Conservation (phyloP, 37 sponge, comb jelly and placozoan genomes). For the Eunapius fragilis region DNA sequence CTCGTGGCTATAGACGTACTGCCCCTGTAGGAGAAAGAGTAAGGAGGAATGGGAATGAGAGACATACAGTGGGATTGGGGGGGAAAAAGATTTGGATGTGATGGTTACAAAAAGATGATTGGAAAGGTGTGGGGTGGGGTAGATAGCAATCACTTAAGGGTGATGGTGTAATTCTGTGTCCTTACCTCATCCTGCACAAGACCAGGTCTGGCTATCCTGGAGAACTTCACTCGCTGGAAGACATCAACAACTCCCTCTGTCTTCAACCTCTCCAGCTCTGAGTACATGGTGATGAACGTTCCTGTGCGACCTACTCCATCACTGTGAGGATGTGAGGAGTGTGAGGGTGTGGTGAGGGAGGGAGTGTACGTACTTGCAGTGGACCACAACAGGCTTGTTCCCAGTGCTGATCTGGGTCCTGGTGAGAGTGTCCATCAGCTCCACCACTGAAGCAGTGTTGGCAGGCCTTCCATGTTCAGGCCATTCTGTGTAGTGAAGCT, state of each 20-base stretch:
- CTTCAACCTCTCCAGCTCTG: constrained; percentile 71
- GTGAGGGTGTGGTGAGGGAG: constrained; percentile 13
- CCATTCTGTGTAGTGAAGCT: constrained; percentile 71
- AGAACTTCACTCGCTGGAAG: constrained; percentile 61
- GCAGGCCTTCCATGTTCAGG: constrained; percentile 24
- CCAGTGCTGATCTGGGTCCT: constrained; percentile 57
- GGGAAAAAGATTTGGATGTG: too few species aligned
- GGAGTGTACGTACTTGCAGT: constrained; percentile 53
- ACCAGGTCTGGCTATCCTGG: constrained; percentile 42
- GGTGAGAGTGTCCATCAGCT: constrained; percentile 58
- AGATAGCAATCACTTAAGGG: too few species aligned
- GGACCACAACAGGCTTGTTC: constrained; percentile 62
- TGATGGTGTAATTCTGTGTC: too few species aligned
- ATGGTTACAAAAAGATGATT: too few species aligned
- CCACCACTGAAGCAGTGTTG: constrained; percentile 48
- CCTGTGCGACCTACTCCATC: constrained; percentile 75
- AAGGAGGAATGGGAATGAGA: neutral
- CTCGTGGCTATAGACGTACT: constrained; percentile 43
- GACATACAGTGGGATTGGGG: neutral
- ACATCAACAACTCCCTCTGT: constrained; percentile 69
- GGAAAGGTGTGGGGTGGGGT: neutral
- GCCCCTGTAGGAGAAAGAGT: neutral
- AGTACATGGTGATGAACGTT: constrained; percentile 41
- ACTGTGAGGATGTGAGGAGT: constrained; percentile 37
- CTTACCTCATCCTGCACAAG: constrained; percentile 65